Evolutionary conservation across 2,888 invertebrate species (phyloP), one percentile per base, ranked within the genome.

Genomic region (Nematopogon swammerdamellus): DNA sequence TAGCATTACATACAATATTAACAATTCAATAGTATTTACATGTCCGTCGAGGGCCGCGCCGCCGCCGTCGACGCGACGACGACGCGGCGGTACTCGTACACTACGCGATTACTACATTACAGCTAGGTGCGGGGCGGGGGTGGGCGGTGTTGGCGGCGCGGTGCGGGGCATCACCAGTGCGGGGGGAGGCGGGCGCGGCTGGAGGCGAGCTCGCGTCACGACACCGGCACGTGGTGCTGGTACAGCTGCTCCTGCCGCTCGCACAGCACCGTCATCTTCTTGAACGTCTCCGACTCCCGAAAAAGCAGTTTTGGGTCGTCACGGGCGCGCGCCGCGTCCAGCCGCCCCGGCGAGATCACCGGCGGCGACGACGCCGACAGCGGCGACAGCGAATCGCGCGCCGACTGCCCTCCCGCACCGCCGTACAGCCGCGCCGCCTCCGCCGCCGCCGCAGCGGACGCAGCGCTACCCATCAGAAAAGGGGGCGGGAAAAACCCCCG

Each of bases 141-240:
- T 4, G 25, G 25, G 25, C 25, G 44, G 44, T 6, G 16, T 3
- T 10, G 11, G 6, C 2, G 17, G 17, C 16, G 42, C 19, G 47
- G n/a, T 25, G 43, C 62, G 64, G 65, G 65, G 63, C 65, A 63
- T 75, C 73, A 76, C 76, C 76, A 76, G 47, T 18, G 44, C 18
- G 44, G 19, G 2, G 19, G 11, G 44, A 10, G 18, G 16, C 70
- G 62, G 54, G 69, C 62, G 63, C 72, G 77, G 49, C 70, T 64
- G 54, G 54, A 52, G 61, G 57, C 59, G 63, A 68, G 70, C 58
- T 63, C 60, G 59, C 80, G 80, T 80, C 80, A 80, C 71, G 80
- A 80, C 59, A 80, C 80, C 6, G 80, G 80, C 0, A 80, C 80
- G 60, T 80, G 80, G 64, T 80, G 80, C 70, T 80, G 79, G 64